Evolutionary conservation across 2,113 vertebrate genomes (phyloP), one percentile per base, ranked within the genome.

Genomic region (Anolis sagrei): DNA sequence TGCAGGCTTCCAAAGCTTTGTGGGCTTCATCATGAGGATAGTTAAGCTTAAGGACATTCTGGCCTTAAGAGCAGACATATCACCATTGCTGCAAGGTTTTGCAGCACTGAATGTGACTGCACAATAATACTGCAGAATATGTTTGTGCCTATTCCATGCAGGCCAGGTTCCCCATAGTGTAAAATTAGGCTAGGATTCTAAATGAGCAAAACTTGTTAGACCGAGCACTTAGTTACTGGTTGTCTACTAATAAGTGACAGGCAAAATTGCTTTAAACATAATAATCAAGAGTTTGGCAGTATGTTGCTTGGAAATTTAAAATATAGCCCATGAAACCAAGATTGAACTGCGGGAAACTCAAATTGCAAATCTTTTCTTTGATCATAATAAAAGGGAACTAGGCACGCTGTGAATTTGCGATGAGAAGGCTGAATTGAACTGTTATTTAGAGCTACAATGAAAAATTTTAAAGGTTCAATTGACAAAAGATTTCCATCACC

Each of bases 181-280:
- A 70, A 79, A 18, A 49, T 14, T 14, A 0, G 64, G 23, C 23
- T 75, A 10, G 27, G 2, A 21, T 88, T 86, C 84, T 90, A 48
- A 91, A 78, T 64, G 2, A 61, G 21, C 83, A 16, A 0, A n/a
- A 86, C 84, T 73, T 82, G 4, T 11, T 23, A 13, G 0, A 7
- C 27, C 80, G 70, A 88, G 82, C 87, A 81, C 69, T 87, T 87
- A 79, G 81, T 73, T 79, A 68, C 81, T 79, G 82, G 14, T 14
- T 84, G 7, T 86, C 73, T 80, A 64, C 69, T 84, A 64, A 74
- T 11, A 82, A 86, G 4, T 36, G 32, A 13, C 58, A 90, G 23
- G 10, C 49, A n/a, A 48, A 89, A 84, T 18, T 70, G 16, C 75
- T 75, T 76, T 82, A 88, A 90, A 76, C 19, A 25, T 76, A 87